phyloP scores from a whole-genome alignment of 2,888 invertebrate species.

The Lingula anatina region DNA sequence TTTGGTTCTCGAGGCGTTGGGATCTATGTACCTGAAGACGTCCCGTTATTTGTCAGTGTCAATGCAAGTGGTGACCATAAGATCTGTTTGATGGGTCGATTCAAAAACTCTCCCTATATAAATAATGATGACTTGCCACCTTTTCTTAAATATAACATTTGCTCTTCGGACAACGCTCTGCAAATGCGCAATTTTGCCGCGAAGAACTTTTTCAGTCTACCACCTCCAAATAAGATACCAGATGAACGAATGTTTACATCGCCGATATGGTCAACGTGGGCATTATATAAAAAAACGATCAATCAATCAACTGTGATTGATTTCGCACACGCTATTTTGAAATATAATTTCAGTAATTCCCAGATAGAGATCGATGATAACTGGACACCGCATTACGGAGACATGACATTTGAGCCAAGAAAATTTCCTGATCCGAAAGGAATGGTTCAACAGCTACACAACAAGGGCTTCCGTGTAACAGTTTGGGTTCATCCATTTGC shows the following conservation, averaged over 20 bases:
- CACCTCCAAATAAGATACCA: constrained; percentile 59
- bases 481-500: constrained; percentile 62
- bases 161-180: constrained; percentile 19
- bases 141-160: constrained; percentile 24
- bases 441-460: constrained; percentile 59
- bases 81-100: constrained; percentile 7
- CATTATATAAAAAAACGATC: constrained; percentile 67
- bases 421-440: constrained; percentile 68
- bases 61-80: constrained; percentile 57
- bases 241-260: constrained; percentile 67
- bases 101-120: constrained; percentile 24
- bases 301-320: constrained; percentile 55
- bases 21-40: constrained; percentile 61
- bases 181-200: constrained; percentile 53
- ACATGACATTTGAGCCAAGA: constrained; percentile 64
- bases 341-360: constrained; percentile 27
- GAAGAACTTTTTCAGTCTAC: constrained; percentile 61
- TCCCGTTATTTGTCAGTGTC: constrained; percentile 73
- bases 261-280: constrained; percentile 90
- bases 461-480: constrained; percentile 67
- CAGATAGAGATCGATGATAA: constrained; percentile 70
- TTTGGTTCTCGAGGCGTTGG: constrained; percentile 68
- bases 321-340: constrained; percentile 31
- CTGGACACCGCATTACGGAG: constrained; percentile 85
- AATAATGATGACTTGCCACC: constrained; percentile 10